A percentile compares a stretch with the other conserved stretches of the same genome.
Evolutionary conservation across 2,888 invertebrate genomes (phyloP).

Genomic region (Nephrotoma appendiculata): DNA sequence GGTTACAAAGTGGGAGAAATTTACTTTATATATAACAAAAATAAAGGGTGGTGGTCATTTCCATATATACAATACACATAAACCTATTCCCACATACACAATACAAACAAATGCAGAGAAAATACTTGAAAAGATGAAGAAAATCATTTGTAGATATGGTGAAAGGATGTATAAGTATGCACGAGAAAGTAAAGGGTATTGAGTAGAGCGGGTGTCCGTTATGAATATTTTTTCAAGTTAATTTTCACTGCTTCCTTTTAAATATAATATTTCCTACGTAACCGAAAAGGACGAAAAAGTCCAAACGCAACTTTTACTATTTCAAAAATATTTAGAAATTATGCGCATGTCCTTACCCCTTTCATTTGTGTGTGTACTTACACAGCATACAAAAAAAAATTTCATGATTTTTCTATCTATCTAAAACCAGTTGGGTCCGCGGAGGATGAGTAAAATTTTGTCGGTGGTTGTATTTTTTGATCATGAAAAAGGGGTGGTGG

Average conservation of each 20-base stretch:
- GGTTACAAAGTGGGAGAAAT: neutral
- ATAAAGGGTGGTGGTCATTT: neutral
- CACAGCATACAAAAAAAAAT: neutral
- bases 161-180: neutral
- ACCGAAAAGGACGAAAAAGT: neutral
- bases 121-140: neutral
- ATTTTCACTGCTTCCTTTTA: neutral
- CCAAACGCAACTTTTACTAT: neutral
- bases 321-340: neutral
- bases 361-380: neutral
- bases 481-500: neutral
- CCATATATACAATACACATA: neutral
- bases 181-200: neutral
- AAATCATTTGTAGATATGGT: neutral
- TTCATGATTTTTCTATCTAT: neutral
- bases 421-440: neutral
- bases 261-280: neutral
- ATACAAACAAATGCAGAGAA: neutral
- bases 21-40: neutral
- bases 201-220: neutral
- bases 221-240: neutral
- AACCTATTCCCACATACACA: neutral
- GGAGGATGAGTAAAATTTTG: neutral
- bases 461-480: neutral
- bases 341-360: neutral